Base-by-base conservation (phyloP, 2,888 invertebrate genomes). In the Drosophila buzzatii region DNA sequence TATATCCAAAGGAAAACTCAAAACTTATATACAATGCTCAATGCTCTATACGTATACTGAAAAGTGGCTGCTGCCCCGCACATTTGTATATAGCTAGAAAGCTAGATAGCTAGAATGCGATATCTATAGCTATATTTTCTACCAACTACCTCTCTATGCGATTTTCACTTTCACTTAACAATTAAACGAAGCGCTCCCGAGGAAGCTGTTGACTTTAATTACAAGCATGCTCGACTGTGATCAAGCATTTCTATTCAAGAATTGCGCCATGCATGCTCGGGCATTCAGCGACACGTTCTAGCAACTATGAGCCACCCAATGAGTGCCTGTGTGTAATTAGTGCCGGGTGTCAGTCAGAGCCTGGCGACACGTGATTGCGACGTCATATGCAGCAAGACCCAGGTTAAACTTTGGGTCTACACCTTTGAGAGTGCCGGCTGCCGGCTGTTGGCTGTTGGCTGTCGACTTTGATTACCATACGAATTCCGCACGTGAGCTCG, bases 401-500 rank as follows among this genome's bases (percentile, higher is more conserved):
- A 18, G 49, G 10, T 18, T 33, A 20, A 52, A 35, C 52, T 33
- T 52, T 52, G 41, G 18, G 7, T 12, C 20, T 47, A 14, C 42
- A 14, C 42, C 57, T 57, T 63, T 76, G 62, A 58, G 58, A 23
- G 16, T 23, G 58, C 77, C 61, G 73, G 4, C 64, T 23, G 14
- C 10, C 33, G 64, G 12, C 16, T 23, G 45, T 1, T 12, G 44
- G 44, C 44, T 16, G 53, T 61, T 53, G 72, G 7, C 64, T 18
- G n/a, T 16, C 49, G 64, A 6, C 18, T 20, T 41, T 52, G 49
- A 42, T 62, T 42, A 63, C 23, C 41, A 41, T 41, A 42, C 12
- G 35, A 42, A 44, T 53, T 20, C 5, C 39, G 79, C 67, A 78
- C 79, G 79, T 78, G 77, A 68, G 75, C 51, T 71, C 41, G 62